Conservation (phyloP, 2,888 invertebrate species). For the Hololepta plana region DNA sequence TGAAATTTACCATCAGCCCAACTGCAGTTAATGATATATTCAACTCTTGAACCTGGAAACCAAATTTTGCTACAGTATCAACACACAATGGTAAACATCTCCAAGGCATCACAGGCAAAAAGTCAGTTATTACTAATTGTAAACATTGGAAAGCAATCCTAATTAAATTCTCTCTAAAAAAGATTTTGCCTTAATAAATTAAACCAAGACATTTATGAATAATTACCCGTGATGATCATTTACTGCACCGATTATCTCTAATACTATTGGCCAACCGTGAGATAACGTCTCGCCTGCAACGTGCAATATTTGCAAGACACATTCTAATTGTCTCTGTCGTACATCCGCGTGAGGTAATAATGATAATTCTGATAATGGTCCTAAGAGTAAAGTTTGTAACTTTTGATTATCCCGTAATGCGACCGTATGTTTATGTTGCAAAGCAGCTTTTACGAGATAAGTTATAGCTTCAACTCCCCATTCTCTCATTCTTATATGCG, state of each 20-base stretch:
- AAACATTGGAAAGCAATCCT: slow-evolving; percentile 91
- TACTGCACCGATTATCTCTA: slow-evolving; percentile 90
- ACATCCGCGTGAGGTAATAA: slow-evolving; percentile 85
- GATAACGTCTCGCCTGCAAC: slow-evolving; percentile 81
- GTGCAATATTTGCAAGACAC: slow-evolving; percentile 83
- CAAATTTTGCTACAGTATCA: slow-evolving; percentile 88
- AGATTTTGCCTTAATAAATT: slow-evolving; percentile 2
- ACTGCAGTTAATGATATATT: slow-evolving; percentile 96
- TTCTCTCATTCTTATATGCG: slow-evolving; percentile 85
- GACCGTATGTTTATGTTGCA: slow-evolving; percentile 69
- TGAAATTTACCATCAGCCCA: slow-evolving; percentile 64
- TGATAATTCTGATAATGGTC: slow-evolving; percentile 83
- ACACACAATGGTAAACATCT: slow-evolving; percentile 79
- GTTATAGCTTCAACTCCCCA: slow-evolving; percentile 98
- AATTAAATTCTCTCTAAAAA: slow-evolving; percentile 65
- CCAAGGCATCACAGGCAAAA: slow-evolving; percentile 82
- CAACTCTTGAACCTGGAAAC: slow-evolving; percentile 87
- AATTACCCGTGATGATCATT: slow-evolving; percentile 75
- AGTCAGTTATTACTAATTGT: slow-evolving; percentile 88
- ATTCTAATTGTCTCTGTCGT: slow-evolving; percentile 84
- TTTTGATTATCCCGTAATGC: slow-evolving; percentile 74
- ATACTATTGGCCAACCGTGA: slow-evolving; percentile 88
- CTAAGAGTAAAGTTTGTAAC: slow-evolving; percentile 69
- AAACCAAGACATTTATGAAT: too few relatives aligned
- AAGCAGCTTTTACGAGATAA: slow-evolving; percentile 78